phyloP scores from a whole-genome alignment of 2,888 invertebrate genomes.

The Trichopria drosophilae region DNA sequence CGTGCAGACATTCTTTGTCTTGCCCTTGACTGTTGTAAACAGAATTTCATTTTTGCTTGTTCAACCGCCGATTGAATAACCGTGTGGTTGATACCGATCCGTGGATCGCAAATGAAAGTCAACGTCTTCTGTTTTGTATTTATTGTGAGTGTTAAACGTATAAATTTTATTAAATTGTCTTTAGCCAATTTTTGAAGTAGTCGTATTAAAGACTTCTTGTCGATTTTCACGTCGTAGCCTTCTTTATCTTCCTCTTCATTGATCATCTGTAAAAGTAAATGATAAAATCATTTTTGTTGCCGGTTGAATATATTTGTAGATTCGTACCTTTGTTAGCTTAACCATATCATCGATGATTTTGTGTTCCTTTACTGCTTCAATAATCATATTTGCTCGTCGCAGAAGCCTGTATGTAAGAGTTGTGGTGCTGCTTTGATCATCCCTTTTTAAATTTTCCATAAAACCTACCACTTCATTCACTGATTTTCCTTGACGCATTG shows the following conservation, averaged over 20 bases:
- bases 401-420: slow-evolving; percentile 59
- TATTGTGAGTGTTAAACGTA: slow-evolving; percentile 60
- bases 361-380: slow-evolving; percentile 64
- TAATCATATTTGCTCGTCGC: slow-evolving; percentile 66
- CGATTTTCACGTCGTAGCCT: slow-evolving; percentile 63
- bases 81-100: slow-evolving; percentile 58
- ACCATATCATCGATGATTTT: slow-evolving; percentile 64
- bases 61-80: slow-evolving; percentile 65
- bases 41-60: slow-evolving; percentile 65
- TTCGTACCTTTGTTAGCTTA: slow-evolving; percentile 59
- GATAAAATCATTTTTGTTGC: not conserved
- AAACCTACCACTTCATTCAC: slow-evolving; percentile 45
- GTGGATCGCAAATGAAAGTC: slow-evolving; percentile 63
- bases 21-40: slow-evolving; percentile 21
- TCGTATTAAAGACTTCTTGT: slow-evolving; percentile 68
- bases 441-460: slow-evolving; percentile 45
- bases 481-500: slow-evolving; percentile 39
- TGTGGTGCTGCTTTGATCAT: slow-evolving; percentile 36
- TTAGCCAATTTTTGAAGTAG: slow-evolving; percentile 64
- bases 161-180: slow-evolving; percentile 64
- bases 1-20: not conserved
- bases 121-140: slow-evolving; percentile 58
- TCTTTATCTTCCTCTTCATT: slow-evolving; percentile 62
- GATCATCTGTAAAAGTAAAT: slow-evolving; percentile 55
- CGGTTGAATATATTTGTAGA: slow-evolving; percentile 8